Evolutionary conservation across 2,888 invertebrate genomes (phyloP).

Genomic region (Cheilosia grossa): DNA sequence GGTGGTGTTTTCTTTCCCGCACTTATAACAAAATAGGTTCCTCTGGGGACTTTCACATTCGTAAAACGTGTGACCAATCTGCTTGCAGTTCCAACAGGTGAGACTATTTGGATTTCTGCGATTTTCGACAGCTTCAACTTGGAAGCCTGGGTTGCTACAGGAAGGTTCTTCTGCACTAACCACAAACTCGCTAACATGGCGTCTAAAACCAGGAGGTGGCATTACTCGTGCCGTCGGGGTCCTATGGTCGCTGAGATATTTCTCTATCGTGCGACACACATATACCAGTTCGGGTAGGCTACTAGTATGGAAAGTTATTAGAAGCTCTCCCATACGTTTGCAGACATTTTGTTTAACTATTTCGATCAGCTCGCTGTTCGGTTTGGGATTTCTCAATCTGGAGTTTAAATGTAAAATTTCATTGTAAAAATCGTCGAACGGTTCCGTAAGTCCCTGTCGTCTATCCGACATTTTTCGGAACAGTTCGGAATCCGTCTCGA

Average conservation of each 20-base stretch:
- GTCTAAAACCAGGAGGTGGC: not conserved
- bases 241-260: not conserved
- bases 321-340: not conserved
- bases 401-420: too few relatives aligned
- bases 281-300: too few relatives aligned
- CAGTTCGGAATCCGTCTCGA: not conserved
- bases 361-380: too few relatives aligned
- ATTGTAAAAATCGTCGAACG: too few relatives aligned
- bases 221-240: fast-evolving
- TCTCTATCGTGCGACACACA: too few relatives aligned
- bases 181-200: not conserved
- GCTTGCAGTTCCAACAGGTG: not conserved
- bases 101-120: not conserved
- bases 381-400: too few relatives aligned
- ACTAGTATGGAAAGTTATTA: not conserved
- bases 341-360: slow-evolving; percentile 2
- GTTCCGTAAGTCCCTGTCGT: too few relatives aligned
- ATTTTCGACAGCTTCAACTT: not conserved
- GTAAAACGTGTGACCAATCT: not conserved
- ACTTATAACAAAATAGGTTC: not conserved
- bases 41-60: not conserved
- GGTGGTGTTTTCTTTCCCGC: not conserved
- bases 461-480: too few relatives aligned
- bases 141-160: not conserved
- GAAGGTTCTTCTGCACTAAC: not conserved